Percentiles rank a stretch among this genome's conserved stretches.
phyloP scores from a whole-genome alignment of 2,797 vertebrate genomes.

The Gymnocypris eckloni region DNA sequence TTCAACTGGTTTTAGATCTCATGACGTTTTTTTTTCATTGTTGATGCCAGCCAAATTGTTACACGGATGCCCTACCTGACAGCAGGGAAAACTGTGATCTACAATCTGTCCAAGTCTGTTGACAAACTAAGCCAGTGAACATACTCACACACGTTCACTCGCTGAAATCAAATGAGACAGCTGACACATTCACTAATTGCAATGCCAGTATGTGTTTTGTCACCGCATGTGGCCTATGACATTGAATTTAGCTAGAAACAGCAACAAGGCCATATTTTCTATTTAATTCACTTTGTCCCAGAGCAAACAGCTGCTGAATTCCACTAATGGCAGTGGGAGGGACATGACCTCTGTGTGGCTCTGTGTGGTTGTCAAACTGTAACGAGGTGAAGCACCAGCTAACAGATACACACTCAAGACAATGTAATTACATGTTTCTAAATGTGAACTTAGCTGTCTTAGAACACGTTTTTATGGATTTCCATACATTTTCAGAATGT shows the following conservation, averaged over 20 bases:
- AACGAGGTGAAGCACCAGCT: conserved; percentile 20
- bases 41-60: background rate
- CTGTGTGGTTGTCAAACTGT: conserved; percentile 10
- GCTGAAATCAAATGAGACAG: conserved; percentile 48
- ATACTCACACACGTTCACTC: conserved; percentile 14
- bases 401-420: background rate
- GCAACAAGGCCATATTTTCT: conserved; percentile 40
- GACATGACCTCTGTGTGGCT: conserved; percentile 31
- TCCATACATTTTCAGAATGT: conserved; percentile 1
- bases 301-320: conserved; percentile 43
- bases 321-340: conserved; percentile 42
- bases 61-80: conserved; percentile 1
- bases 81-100: conserved; percentile 18
- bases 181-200: conserved; percentile 45
- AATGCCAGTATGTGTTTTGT: conserved; percentile 39
- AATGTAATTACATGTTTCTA: conserved; percentile 9
- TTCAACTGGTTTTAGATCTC: conserved; percentile 6
- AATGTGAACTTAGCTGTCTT: background rate
- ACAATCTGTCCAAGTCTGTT: conserved; percentile 34
- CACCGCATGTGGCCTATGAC: conserved; percentile 27
- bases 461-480: background rate
- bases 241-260: background rate
- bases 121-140: conserved; percentile 35
- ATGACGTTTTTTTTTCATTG: conserved; percentile 1
- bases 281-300: conserved; percentile 40